These are phyloP conservation scores for Aphelinus atriplicis DNA, from an alignment of 1,140 invertebrate genomes.

Conservation along the genomic window DNA sequence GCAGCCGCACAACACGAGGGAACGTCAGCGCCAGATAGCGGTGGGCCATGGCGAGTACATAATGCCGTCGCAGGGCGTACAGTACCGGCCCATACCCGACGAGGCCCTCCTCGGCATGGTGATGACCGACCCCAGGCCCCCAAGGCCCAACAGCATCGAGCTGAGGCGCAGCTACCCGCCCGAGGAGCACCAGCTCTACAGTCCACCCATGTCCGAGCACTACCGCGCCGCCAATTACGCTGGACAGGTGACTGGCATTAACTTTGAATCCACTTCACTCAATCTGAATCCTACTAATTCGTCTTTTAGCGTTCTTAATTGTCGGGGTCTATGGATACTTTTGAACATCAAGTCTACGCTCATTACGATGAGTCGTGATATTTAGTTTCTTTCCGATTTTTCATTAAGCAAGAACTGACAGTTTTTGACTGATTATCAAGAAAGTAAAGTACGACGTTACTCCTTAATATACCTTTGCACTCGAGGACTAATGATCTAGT, in stretches of 20 bases:
- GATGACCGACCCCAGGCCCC: constrained; percentile 69
- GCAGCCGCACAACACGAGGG: constrained; percentile 86
- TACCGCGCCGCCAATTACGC: constrained; percentile 51
- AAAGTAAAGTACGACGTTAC: no score
- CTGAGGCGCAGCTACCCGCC: constrained; percentile 74
- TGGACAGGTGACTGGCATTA: constrained; percentile 2
- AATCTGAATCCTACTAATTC: no score
- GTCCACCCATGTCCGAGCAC: constrained; percentile 61
- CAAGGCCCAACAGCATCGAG: constrained; percentile 81
- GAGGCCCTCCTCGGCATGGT: constrained; percentile 62
- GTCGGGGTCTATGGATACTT: no score
- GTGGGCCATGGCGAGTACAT: constrained; percentile 88
- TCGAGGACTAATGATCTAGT: no score
- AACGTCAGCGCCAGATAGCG: constrained; percentile 83
- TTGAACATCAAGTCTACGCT: no score
- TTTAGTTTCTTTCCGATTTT: no score
- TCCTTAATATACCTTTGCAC: no score
- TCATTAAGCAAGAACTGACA: no score
- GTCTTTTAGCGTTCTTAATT: no score
- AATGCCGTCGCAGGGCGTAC: constrained; percentile 71
- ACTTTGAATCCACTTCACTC: no score
- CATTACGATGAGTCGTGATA: no score
- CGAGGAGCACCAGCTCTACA: constrained; percentile 69
- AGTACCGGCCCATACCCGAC: constrained; percentile 62
- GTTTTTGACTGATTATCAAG: no score